A percentile compares a stretch with the other conserved stretches of the same genome.
Conservation (phyloP, 2,888 invertebrate species). For the Cheilosia urbana region DNA sequence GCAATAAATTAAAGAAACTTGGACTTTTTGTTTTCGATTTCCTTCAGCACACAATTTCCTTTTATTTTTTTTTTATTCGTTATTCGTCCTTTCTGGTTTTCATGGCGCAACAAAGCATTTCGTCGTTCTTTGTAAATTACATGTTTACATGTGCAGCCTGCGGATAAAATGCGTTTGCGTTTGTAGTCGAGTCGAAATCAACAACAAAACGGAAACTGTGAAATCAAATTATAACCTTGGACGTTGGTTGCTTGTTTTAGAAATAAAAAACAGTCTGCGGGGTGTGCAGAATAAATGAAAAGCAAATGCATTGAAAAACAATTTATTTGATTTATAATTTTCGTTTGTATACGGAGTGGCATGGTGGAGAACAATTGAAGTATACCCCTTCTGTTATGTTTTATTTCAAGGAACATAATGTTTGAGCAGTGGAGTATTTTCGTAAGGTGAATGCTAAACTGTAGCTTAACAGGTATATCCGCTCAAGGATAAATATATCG, state of each 20-base stretch:
- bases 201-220: conserved; percentile 22
- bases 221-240: conserved; percentile 30
- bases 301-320: conserved; percentile 52
- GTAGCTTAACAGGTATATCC: background rate
- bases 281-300: conserved; percentile 2
- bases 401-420: background rate
- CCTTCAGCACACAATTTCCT: background rate
- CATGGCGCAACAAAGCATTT: conserved; percentile 5
- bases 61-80: background rate
- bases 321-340: conserved; percentile 46
- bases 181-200: conserved; percentile 10
- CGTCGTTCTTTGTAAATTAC: conserved; percentile 3
- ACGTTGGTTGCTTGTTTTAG: conserved; percentile 7
- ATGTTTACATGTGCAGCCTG: conserved; percentile 19
- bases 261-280: background rate
- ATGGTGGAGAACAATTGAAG: conserved; percentile 39
- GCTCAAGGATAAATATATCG: conserved; percentile 34
- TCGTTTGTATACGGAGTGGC: background rate
- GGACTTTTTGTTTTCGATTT: conserved; percentile 7
- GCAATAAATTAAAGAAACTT: conserved; percentile 35
- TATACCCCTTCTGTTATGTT: conserved; percentile 10
- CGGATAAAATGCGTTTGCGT: conserved; percentile 25
- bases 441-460: background rate
- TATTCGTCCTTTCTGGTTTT: conserved; percentile 8
- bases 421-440: background rate